Evolutionary conservation across 2,888 invertebrate genomes (phyloP), one percentile per base, ranked within the genome.

Genomic region (Phaedon cochleariae): DNA sequence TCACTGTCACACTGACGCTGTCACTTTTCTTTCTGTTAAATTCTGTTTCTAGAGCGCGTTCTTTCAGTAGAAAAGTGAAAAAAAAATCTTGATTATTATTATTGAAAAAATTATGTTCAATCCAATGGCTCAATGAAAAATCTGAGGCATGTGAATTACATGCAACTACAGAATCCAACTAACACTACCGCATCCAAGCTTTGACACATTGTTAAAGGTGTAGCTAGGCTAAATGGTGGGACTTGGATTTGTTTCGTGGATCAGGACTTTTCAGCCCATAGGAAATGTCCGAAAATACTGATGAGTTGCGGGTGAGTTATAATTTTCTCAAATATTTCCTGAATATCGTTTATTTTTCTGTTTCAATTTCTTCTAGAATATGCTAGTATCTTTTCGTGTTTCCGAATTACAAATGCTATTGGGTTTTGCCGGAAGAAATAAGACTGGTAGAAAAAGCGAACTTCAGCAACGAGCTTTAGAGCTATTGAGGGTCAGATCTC

Each of bases 401-500:
- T 91, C 92, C 82, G 94, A 94, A 84, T 89, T 95, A 81, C 93
- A 94, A 86, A 90, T 90, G 85, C 85, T 95, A 80, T 86, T 94
- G 80, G 91, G 91, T 79, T 92, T 89, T 84, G 91, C 92, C 75
- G 92, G 92, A 74, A 87, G 90, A 82, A 92, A 91, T 79, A 92
- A 92, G 83, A 89, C 89, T 76, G 94, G 94, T 70, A 86, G 92
- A 79, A 95, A 95, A 85, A 88, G 87, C 77, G 94, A 94, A 83
- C 85, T 94, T 64, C 90, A 93, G 84, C 86, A 87, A 67, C 86
- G 94, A 77, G 92, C 93, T 65, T 79, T 93, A 73, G 89, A 90
- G 79, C 86, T 94, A 72, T 84, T 94, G 65, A 87, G 89, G 77
- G 86, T 87, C 69, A 86, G 89, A 77, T 88, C 90, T 62, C 86